Base-by-base conservation (phyloP, 2,888 invertebrate genomes). In the Pelosia muscerda region DNA sequence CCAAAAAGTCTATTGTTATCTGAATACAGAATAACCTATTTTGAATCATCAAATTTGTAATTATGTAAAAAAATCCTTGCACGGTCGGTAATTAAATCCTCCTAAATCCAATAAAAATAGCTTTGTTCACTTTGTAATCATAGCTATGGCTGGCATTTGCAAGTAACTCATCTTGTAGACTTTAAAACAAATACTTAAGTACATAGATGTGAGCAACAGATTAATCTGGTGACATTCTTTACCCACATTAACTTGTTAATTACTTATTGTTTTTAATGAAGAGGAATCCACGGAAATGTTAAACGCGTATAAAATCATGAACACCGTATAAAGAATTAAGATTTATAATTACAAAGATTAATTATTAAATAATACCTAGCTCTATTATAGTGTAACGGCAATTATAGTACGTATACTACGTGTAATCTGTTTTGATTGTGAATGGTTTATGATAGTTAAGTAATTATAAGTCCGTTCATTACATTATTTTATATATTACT, bases 191-290 rank as follows among this genome's bases (percentile, higher is more conserved):
- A 67, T 58, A 57, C 57, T 56, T 23, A n/a, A n/a, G n/a, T n/a
- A 60, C 23, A 71, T 34, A 65, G 64, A 70, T 79, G 77, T 72
- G 60, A 59, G 56, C 59, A 69, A 56, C 57, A 69, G 54, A 65
- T 78, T 82, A 79, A 70, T 74, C 74, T 69, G 74, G 73, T 72
- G 68, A 75, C 82, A 87, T 88, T 86, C 82, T 79, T 83, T 68
- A 71, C 64, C 67, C 72, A 79, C 77, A 83, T 86, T 83, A 83
- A 63, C 78, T 81, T 78, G 81, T 72, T 84, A 84, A 85, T 86
- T 81, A 75, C 80, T 78, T 81, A 86, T 86, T 87, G 86, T 88
- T 83, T 79, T 68, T 59, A 82, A 82, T 68, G 70, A 75, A 64
- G 66, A 74, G 76, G 80, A 82, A 82, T 81, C 76, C 79, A 79